Evolutionary conservation across 2,113 vertebrate genomes (phyloP).

Genomic region (Gobiocypris rarus): DNA sequence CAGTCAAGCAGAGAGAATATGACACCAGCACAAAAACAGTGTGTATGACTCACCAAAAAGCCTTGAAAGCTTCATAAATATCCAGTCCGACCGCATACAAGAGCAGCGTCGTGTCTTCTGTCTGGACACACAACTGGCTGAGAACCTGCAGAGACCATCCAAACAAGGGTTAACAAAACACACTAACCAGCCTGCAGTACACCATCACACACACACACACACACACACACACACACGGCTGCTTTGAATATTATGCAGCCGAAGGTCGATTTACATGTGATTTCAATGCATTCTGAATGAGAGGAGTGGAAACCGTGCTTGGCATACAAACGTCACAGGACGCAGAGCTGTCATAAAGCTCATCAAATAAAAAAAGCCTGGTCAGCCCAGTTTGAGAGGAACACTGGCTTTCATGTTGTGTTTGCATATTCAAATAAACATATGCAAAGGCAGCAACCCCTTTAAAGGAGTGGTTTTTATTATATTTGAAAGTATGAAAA

Average conservation of each 20-base stretch:
- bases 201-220: background rate
- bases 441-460: background rate
- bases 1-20: background rate
- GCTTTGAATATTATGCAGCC: background rate
- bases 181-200: background rate
- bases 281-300: background rate
- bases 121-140: conserved; percentile 46
- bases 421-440: conserved; percentile 25
- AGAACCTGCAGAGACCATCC: conserved; percentile 58
- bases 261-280: background rate
- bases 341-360: background rate
- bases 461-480: background rate
- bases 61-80: conserved; percentile 67
- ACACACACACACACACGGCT: background rate
- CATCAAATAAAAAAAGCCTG: background rate
- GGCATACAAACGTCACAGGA: background rate
- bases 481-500: background rate
- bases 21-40: background rate
- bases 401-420: background rate
- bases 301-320: background rate
- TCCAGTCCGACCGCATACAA: conserved; percentile 50
- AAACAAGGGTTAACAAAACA: conserved; percentile 21
- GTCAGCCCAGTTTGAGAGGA: background rate
- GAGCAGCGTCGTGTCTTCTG: conserved; percentile 44
- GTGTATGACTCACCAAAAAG: conserved; percentile 60